Evolutionary conservation across 2,113 vertebrate species (phyloP).

Genomic region (Urocolius indicus): DNA sequence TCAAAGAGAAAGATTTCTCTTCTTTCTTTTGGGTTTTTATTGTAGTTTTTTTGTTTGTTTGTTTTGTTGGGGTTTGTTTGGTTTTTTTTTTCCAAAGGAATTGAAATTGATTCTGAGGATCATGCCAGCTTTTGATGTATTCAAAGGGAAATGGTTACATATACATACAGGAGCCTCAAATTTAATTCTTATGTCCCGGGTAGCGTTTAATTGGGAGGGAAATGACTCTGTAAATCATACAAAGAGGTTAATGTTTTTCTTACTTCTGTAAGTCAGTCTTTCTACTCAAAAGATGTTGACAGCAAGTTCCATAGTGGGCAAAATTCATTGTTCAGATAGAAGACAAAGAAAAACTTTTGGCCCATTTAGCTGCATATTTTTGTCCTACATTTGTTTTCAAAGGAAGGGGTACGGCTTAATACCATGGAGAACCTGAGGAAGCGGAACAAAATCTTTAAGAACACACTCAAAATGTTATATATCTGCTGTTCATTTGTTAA

Average conservation of each 20-base stretch:
- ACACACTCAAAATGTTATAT: background rate
- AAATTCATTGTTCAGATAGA: background rate
- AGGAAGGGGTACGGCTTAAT: background rate
- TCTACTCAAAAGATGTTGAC: background rate
- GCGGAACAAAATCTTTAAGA: background rate
- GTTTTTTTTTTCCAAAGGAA: background rate
- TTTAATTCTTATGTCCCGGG: background rate
- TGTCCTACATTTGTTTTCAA: background rate
- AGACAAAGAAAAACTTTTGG: background rate
- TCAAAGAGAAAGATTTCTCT: background rate
- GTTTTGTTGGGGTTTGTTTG: background rate
- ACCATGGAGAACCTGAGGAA: background rate
- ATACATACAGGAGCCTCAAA: background rate
- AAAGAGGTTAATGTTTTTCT: background rate
- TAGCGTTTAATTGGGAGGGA: background rate
- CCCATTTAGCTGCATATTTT: background rate
- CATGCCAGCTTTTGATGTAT: background rate
- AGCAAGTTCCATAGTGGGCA: too few relatives aligned
- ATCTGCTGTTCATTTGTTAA: background rate
- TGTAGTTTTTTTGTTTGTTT: background rate
- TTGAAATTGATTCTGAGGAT: background rate
- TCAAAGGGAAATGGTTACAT: background rate
- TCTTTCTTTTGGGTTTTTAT: background rate
- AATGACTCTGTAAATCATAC: background rate
- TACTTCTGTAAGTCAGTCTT: background rate